Evolutionary conservation across 2,797 vertebrate genomes (phyloP).

Genomic region (Alexandromys oeconomus): DNA sequence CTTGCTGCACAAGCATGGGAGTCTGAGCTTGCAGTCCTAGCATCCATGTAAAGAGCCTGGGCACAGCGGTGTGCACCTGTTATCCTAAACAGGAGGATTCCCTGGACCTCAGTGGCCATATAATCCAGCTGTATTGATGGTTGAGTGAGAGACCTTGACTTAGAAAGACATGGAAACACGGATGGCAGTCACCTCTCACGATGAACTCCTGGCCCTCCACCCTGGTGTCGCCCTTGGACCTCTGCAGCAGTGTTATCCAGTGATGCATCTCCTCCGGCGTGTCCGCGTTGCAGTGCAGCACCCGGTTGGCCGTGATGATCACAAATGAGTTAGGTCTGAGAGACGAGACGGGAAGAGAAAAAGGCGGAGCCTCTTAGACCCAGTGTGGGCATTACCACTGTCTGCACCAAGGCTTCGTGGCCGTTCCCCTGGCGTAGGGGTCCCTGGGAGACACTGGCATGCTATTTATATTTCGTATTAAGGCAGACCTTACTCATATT

Average conservation of each 20-base stretch:
- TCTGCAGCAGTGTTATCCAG: conserved; percentile 98
- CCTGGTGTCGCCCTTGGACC: conserved; percentile 96
- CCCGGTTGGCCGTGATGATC: conserved; percentile 98
- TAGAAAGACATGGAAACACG: fast-evolving
- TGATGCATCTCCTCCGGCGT: conserved; percentile 99
- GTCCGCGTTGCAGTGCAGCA: conserved; percentile 97
- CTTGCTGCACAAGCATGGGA: fast-evolving
- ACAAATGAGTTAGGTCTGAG: conserved; percentile 97
- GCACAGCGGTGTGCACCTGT: no score
- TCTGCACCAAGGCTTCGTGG: background rate
- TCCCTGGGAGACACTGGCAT: background rate
- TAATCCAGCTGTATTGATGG: background rate
- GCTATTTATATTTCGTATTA: conserved; percentile 51
- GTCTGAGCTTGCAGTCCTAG: background rate
- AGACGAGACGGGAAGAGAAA: conserved; percentile 44
- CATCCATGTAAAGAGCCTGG: background rate
- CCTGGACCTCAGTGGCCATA: background rate
- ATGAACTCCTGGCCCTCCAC: conserved; percentile 99
- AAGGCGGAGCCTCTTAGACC: conserved; percentile 51
- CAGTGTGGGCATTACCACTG: background rate
- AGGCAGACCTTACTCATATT: conserved; percentile 36
- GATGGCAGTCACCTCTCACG: conserved; percentile 91
- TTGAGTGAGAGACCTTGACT: background rate
- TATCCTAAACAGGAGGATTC: background rate
- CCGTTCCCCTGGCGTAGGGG: background rate